A percentile compares a stretch with the other conserved stretches of the same genome.
phyloP scores from a whole-genome alignment of 1,140 invertebrate species.

The Bombus pascuorum region DNA sequence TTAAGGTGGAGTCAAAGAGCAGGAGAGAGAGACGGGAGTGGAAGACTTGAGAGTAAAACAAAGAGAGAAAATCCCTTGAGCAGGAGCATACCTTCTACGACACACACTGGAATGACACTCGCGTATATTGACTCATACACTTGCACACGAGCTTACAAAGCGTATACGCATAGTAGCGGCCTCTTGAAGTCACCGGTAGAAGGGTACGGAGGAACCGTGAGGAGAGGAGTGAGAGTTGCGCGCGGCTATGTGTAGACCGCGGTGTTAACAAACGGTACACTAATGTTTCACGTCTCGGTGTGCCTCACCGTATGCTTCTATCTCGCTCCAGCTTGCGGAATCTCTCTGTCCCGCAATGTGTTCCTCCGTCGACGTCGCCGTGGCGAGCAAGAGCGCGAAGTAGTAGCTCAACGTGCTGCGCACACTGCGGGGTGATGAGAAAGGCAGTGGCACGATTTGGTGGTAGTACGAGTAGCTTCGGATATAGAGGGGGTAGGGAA shows the following conservation, averaged over 20 bases:
- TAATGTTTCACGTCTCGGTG: slow-evolving; percentile 82
- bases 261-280: slow-evolving; percentile 83
- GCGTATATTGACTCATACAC: slow-evolving; percentile 35
- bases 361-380: slow-evolving; percentile 65
- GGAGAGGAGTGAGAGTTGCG: slow-evolving; percentile 47
- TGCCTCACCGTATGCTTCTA: slow-evolving; percentile 60
- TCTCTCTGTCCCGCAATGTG: slow-evolving; percentile 41
- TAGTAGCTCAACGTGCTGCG: slow-evolving; percentile 68
- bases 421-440: slow-evolving; percentile 66
- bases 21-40: slow-evolving; percentile 9
- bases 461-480: slow-evolving; percentile 57
- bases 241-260: slow-evolving; percentile 78
- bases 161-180: slow-evolving; percentile 49
- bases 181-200: slow-evolving; percentile 41
- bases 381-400: slow-evolving; percentile 78
- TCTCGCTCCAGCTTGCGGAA: slow-evolving; percentile 55
- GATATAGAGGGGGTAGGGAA: slow-evolving; percentile 49
- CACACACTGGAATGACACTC: slow-evolving; percentile 43
- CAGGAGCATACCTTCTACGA: slow-evolving; percentile 7
- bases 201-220: not conserved
- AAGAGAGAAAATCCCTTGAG: not conserved
- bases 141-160: slow-evolving; percentile 39
- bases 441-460: slow-evolving; percentile 53
- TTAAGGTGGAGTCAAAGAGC: slow-evolving; percentile 51
- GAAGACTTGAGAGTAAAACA: not conserved